Evolutionary conservation across 2,797 vertebrate genomes (phyloP).

Genomic region (Vipera ursinii): DNA sequence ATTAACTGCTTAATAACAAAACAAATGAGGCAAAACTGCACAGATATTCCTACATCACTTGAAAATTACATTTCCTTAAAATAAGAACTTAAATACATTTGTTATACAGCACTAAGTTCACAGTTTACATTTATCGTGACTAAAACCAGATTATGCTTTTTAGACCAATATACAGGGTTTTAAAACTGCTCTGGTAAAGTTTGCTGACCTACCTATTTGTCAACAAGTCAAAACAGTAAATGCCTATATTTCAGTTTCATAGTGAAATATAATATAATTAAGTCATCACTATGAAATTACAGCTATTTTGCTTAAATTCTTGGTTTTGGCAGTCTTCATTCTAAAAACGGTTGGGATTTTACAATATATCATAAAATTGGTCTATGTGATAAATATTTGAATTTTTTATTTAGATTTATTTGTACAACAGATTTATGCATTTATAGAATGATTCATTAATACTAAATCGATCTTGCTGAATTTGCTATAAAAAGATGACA

Average conservation of each 20-base stretch:
- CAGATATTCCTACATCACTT: constrained; percentile 45
- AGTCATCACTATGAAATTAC: constrained; percentile 42
- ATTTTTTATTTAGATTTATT: constrained; percentile 25
- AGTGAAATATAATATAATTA: constrained; percentile 1
- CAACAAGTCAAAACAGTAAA: constrained; percentile 31
- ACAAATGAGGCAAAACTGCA: constrained; percentile 61
- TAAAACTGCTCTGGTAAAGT: constrained; percentile 25
- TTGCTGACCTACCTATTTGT: constrained; percentile 47
- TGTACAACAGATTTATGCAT: constrained; percentile 22
- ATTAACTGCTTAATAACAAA: constrained; percentile 51
- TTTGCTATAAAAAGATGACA: constrained; percentile 52
- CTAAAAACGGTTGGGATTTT: constrained; percentile 43
- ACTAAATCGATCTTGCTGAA: constrained; percentile 23
- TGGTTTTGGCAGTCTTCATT: constrained; percentile 15
- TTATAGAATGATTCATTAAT: constrained; percentile 12
- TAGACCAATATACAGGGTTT: constrained; percentile 21
- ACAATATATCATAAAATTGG: constrained; percentile 18
- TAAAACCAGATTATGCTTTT: constrained; percentile 9
- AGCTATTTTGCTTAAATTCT: constrained; percentile 35
- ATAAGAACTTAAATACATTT: neutral
- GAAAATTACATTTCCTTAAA: constrained; percentile 24
- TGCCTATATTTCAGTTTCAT: constrained; percentile 34
- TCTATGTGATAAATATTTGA: constrained; percentile 30
- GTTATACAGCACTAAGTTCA: neutral
- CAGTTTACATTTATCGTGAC: neutral